Percentiles rank a stretch among this genome's conserved stretches.
Evolutionary conservation across 35 echinoderm and acorn worm genomes (phyloP).

Genomic region (Lytechinus pictus): DNA sequence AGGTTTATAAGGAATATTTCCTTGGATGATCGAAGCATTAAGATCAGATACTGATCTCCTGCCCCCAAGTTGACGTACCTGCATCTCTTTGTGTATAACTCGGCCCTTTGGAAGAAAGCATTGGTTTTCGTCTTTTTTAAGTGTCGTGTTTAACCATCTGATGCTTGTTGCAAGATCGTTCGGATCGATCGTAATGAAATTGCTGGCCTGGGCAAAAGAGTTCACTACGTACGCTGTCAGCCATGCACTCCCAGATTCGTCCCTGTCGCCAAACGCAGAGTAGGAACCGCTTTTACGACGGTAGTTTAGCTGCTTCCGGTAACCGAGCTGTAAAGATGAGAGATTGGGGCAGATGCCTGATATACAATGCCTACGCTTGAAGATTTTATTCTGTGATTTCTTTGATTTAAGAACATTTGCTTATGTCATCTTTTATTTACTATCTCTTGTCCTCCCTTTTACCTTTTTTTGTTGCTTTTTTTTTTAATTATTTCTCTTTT

Average conservation of each 20-base stretch:
- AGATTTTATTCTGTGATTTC: no score
- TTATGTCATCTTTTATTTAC: no score
- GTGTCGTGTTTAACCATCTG: constrained; percentile 27
- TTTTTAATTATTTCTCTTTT: no score
- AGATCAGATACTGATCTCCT: no score
- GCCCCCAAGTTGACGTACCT: neutral
- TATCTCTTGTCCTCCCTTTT: no score
- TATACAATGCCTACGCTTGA: no score
- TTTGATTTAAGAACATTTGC: no score
- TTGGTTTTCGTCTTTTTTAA: constrained; percentile 28
- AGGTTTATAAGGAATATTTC: no score
- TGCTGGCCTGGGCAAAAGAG: constrained; percentile 53
- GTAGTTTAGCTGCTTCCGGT: constrained; percentile 71
- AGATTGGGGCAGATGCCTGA: neutral
- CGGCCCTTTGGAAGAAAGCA: constrained; percentile 57
- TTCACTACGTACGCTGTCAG: constrained; percentile 63
- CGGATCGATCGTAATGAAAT: constrained; percentile 52
- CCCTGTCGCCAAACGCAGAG: constrained; percentile 66
- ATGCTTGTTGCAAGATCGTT: constrained; percentile 51
- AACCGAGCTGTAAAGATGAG: constrained; percentile 43
- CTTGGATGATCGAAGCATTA: no score
- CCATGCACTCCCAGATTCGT: constrained; percentile 69
- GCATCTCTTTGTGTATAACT: constrained; percentile 70
- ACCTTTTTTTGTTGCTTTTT: no score
- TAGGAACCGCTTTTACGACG: constrained; percentile 64